phyloP scores from a whole-genome alignment of 2,113 vertebrate species.

The Ovis aries region DNA sequence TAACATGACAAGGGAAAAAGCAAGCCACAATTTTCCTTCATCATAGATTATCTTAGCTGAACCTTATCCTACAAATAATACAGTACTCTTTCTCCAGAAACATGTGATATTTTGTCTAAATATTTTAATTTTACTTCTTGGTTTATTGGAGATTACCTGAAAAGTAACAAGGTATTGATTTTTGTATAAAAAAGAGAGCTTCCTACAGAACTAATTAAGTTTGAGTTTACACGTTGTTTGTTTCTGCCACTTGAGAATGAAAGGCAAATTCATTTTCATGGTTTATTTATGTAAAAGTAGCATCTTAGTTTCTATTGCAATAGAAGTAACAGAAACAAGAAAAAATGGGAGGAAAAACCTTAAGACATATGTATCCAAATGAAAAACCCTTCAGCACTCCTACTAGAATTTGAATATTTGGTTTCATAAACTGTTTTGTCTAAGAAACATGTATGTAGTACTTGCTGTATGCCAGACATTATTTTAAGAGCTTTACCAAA shows the following conservation, averaged over 20 bases:
- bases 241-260: conserved; percentile 10
- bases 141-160: conserved; percentile 9
- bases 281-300: not conserved
- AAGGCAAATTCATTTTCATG: not conserved
- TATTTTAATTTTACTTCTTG: conserved; percentile 8
- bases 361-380: not conserved
- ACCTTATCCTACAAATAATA: not conserved
- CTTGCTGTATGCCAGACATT: not conserved
- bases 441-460: not conserved
- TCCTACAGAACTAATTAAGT: not conserved
- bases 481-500: not conserved
- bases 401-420: not conserved
- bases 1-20: not conserved
- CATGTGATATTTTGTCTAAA: not conserved
- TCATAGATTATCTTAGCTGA: not conserved
- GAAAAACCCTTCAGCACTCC: not conserved
- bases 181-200: not conserved
- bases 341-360: not conserved
- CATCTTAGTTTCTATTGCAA: not conserved
- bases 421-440: not conserved
- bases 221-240: not conserved
- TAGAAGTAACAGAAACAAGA: not conserved
- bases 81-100: not conserved
- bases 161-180: not conserved
- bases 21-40: not conserved